phyloP scores from a whole-genome alignment of 2,113 vertebrate species.

The Scytalopus superciliaris region DNA sequence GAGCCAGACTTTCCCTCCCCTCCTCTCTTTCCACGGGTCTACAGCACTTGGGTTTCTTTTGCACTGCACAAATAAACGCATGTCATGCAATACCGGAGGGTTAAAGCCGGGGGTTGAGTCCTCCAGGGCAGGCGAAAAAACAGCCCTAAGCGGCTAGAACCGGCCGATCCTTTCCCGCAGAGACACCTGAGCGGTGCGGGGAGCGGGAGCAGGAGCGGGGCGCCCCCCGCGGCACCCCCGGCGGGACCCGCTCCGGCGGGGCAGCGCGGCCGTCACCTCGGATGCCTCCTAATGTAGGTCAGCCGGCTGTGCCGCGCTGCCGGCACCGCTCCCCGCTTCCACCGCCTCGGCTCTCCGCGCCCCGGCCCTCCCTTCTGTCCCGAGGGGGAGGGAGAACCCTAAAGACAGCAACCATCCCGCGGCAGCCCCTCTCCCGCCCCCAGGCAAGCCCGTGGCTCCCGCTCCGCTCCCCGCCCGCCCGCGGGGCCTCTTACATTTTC shows the following conservation, averaged over 20 bases:
- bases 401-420: background rate
- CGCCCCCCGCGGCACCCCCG: background rate
- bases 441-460: background rate
- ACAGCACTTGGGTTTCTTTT: background rate
- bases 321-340: background rate
- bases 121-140: background rate
- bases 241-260: background rate
- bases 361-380: background rate
- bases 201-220: background rate
- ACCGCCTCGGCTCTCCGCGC: background rate
- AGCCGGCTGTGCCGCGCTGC: background rate
- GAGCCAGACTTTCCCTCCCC: fast-evolving
- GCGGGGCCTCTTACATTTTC: conserved; percentile 76
- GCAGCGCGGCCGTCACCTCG: conserved; percentile 10
- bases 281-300: conserved; percentile 30
- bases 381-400: fast-evolving
- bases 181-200: background rate
- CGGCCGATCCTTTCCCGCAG: background rate
- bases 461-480: background rate
- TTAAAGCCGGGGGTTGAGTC: background rate
- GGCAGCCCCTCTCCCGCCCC: background rate
- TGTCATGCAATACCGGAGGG: no score
- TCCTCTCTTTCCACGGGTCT: fast-evolving
- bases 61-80: background rate
- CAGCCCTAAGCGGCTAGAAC: background rate